phyloP scores from a whole-genome alignment of 2,888 invertebrate genomes.

The Dryobota labecula region DNA sequence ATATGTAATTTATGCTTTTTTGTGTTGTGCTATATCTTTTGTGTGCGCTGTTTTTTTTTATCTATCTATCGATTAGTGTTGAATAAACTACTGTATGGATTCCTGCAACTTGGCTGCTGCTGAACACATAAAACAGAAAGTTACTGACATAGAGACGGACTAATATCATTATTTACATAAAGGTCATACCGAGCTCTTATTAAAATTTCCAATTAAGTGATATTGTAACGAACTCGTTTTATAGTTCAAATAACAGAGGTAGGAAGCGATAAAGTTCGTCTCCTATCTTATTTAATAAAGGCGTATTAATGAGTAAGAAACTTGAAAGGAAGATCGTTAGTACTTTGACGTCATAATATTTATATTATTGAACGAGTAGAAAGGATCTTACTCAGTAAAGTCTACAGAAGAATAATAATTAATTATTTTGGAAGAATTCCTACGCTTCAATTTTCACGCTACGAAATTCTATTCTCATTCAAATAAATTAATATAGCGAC shows the following conservation, averaged over 20 bases:
- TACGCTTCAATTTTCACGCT: constrained; percentile 14
- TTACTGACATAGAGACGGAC: background rate
- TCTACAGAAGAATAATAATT: constrained; percentile 20
- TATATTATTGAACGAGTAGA: constrained; percentile 22
- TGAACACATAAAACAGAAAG: background rate
- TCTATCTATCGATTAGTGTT: too few relatives aligned
- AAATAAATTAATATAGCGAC: constrained; percentile 8
- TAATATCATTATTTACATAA: constrained; percentile 5
- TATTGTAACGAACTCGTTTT: constrained; percentile 41
- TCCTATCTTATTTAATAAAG: constrained; percentile 40
- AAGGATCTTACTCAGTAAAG: constrained; percentile 9
- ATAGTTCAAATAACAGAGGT: constrained; percentile 44
- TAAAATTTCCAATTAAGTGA: constrained; percentile 44
- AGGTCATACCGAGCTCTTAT: constrained; percentile 9
- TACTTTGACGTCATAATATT: constrained; percentile 50
- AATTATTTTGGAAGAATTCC: constrained; percentile 6
- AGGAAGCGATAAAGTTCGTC: constrained; percentile 42
- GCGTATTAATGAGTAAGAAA: constrained; percentile 36
- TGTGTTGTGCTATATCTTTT: too few relatives aligned
- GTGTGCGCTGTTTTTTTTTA: too few relatives aligned
- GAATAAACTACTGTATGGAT: background rate
- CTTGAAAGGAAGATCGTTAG: constrained; percentile 18
- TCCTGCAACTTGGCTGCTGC: background rate
- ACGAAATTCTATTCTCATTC: constrained; percentile 12
- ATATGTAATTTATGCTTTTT: too few relatives aligned